A percentile compares a stretch with the other conserved stretches of the same genome.
phyloP scores from a whole-genome alignment of 1,140 invertebrate species.

The Tenebrio molitor region DNA sequence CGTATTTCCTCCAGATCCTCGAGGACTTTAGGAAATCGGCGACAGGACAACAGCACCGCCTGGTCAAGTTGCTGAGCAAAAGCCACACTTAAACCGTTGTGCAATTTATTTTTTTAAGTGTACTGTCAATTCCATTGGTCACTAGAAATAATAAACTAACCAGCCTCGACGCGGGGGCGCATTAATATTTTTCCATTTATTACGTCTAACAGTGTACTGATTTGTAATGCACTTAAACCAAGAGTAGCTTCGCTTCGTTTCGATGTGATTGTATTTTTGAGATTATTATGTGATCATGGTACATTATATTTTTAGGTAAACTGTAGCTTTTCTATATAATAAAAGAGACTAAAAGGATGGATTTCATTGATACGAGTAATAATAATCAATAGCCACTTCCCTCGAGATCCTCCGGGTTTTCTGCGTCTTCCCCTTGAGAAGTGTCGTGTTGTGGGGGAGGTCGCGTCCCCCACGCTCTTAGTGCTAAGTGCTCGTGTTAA shows the following conservation, averaged over 20 bases:
- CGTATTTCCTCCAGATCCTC: conserved; percentile 70
- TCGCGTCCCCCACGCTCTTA: conserved; percentile 60
- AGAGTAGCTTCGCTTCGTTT: conserved; percentile 1
- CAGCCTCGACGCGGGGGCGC: neutral
- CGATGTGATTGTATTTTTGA: conserved; percentile 21
- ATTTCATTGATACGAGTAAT: conserved; percentile 13
- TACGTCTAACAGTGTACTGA: conserved; percentile 31
- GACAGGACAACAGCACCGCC: conserved; percentile 71
- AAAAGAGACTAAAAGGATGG: conserved; percentile 8
- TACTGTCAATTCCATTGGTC: conserved; percentile 29
- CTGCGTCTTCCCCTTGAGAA: conserved; percentile 37
- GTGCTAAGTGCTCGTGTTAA: conserved; percentile 62
- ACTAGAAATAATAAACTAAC: conserved; percentile 22
- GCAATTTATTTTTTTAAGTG: conserved; percentile 33
- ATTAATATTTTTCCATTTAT: neutral
- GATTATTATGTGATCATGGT: conserved; percentile 32
- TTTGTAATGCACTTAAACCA: conserved; percentile 15
- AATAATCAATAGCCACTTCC: conserved; percentile 28
- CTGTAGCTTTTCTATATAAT: conserved; percentile 45
- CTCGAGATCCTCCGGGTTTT: conserved; percentile 3
- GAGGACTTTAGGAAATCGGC: conserved; percentile 77
- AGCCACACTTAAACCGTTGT: conserved; percentile 14
- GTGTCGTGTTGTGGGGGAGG: conserved; percentile 43
- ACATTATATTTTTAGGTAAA: conserved; percentile 30
- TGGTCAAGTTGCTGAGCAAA: conserved; percentile 66